Evolutionary conservation across 2,113 vertebrate genomes (phyloP).

Genomic region (Chloroceryle aenea): DNA sequence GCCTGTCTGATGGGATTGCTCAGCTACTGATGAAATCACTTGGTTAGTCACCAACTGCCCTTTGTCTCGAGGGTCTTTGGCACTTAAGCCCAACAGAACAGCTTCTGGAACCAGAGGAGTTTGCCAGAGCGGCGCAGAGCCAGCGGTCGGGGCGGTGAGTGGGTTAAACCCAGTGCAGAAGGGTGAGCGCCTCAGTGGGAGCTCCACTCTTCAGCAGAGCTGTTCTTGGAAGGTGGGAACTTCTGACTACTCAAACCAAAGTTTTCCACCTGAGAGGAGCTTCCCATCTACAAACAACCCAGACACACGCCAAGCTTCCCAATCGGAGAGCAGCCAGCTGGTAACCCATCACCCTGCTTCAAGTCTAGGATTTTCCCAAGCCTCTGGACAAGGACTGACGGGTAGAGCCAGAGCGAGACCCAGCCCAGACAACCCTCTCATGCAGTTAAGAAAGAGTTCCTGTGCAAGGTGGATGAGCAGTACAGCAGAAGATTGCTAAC

Average conservation of each 20-base stretch:
- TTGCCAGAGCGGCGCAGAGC: background rate
- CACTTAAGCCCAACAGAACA: background rate
- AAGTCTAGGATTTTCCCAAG: background rate
- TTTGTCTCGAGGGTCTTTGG: background rate
- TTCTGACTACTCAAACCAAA: background rate
- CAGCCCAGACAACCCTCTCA: background rate
- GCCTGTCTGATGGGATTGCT: background rate
- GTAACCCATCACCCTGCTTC: background rate
- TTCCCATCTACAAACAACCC: background rate
- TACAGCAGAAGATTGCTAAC: background rate
- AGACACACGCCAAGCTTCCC: fast-evolving
- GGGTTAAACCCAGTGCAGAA: background rate
- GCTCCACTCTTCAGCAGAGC: background rate
- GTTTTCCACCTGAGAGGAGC: background rate
- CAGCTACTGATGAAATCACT: background rate
- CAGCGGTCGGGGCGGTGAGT: background rate
- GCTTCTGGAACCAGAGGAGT: background rate
- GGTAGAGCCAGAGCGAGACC: background rate
- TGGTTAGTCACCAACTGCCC: background rate
- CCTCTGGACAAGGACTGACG: background rate
- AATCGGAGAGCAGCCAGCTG: background rate
- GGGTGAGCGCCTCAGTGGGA: fast-evolving
- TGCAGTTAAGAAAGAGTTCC: background rate
- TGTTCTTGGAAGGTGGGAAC: background rate
- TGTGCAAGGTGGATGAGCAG: background rate